Evolutionary conservation across 2,113 vertebrate species (phyloP).

Genomic region (Chinchilla lanigera): DNA sequence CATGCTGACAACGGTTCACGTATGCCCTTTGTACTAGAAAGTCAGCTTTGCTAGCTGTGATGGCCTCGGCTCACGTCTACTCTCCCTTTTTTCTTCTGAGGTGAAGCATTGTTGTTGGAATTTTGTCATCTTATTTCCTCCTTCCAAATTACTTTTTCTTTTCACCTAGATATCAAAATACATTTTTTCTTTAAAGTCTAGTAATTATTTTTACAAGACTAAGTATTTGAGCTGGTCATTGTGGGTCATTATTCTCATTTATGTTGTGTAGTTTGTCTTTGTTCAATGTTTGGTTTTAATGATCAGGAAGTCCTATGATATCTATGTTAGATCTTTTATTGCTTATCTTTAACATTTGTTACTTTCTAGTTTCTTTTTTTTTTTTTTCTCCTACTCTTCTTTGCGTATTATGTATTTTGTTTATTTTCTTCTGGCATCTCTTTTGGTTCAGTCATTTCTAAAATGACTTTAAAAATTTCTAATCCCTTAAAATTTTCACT

Average conservation of each 20-base stretch:
- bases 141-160: background rate
- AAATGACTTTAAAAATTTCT: background rate
- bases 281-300: background rate
- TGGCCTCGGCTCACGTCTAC: background rate
- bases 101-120: background rate
- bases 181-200: background rate
- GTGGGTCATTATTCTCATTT: background rate
- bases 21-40: background rate
- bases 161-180: background rate
- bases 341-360: background rate
- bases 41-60: background rate
- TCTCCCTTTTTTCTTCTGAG: background rate
- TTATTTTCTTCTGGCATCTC: constrained; percentile 2
- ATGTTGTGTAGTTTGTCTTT: background rate
- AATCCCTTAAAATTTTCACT: background rate
- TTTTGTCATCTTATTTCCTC: background rate
- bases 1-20: background rate
- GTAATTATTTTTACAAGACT: background rate
- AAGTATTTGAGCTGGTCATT: background rate
- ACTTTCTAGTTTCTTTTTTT: background rate
- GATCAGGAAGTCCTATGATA: background rate
- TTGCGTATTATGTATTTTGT: background rate
- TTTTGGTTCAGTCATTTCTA: background rate
- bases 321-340: background rate
- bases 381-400: background rate